Conservation (phyloP, 2,113 vertebrate species). For the Sebastes schlegelii region DNA sequence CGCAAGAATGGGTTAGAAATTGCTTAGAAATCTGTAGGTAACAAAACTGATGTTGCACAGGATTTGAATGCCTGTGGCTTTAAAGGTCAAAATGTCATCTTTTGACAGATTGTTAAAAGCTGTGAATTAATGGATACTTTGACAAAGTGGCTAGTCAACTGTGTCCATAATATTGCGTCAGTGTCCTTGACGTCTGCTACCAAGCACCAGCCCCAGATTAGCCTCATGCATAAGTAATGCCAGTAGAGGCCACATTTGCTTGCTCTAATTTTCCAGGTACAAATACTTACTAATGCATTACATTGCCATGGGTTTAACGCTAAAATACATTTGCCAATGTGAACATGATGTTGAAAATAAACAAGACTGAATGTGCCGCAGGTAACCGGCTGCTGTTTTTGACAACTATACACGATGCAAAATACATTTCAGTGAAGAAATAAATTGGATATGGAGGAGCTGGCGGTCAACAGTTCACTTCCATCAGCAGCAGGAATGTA, state of each 20-base stretch:
- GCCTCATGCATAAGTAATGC: slow-evolving; percentile 58
- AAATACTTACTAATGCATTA: slow-evolving; percentile 29
- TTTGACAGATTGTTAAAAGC: slow-evolving; percentile 18
- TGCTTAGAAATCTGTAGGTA: slow-evolving; percentile 2
- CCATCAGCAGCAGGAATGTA: slow-evolving; percentile 32
- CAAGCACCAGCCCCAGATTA: slow-evolving; percentile 46
- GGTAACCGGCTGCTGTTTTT: neutral
- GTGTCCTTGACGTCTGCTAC: slow-evolving; percentile 39
- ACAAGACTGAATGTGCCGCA: neutral
- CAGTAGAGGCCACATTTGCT: slow-evolving; percentile 34
- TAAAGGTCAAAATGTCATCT: slow-evolving; percentile 15
- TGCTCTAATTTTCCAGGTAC: slow-evolving; percentile 47
- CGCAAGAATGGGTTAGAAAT: neutral
- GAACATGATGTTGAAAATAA: slow-evolving; percentile 17
- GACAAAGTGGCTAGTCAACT: slow-evolving; percentile 4
- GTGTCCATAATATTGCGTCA: slow-evolving; percentile 20
- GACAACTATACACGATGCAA: slow-evolving; percentile 9
- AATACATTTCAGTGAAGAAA: slow-evolving; percentile 37
- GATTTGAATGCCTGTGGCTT: slow-evolving; percentile 37
- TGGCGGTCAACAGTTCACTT: slow-evolving; percentile 22
- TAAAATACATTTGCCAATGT: slow-evolving; percentile 9
- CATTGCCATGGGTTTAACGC: slow-evolving; percentile 7
- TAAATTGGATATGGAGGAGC: slow-evolving; percentile 31
- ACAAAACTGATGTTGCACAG: neutral
- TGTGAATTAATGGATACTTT: slow-evolving; percentile 24